Evolutionary conservation across 2,113 vertebrate genomes (phyloP).

Genomic region (Silurus asotus): DNA sequence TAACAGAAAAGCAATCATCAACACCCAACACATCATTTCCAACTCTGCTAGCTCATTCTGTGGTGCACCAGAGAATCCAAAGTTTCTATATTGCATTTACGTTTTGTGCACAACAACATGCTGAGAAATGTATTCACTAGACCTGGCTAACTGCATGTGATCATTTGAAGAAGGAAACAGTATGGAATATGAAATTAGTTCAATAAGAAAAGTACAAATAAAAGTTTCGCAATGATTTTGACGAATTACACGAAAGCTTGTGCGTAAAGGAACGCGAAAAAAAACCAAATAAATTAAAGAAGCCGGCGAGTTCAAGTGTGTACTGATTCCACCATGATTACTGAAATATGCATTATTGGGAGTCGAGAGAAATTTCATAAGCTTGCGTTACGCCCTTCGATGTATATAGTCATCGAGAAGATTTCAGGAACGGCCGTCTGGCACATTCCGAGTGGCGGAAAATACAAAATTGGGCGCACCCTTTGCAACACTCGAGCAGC

Average conservation of each 20-base stretch:
- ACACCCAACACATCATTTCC: constrained; percentile 38
- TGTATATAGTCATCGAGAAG: constrained; percentile 5
- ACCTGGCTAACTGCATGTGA: constrained; percentile 19
- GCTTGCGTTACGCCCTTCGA: constrained; percentile 3
- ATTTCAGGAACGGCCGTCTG: neutral
- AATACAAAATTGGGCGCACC: constrained; percentile 10
- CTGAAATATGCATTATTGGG: constrained; percentile 51
- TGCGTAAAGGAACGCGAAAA: constrained; percentile 40
- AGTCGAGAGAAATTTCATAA: constrained; percentile 29
- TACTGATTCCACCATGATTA: constrained; percentile 34
- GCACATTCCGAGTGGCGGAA: constrained; percentile 2
- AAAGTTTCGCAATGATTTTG: constrained; percentile 44
- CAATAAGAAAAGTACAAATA: constrained; percentile 42
- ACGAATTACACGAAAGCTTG: neutral
- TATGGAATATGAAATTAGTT: constrained; percentile 24
- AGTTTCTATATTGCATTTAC: constrained; percentile 17
- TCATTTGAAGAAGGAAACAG: constrained; percentile 5
- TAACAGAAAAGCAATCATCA: constrained; percentile 39
- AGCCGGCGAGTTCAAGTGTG: constrained; percentile 12
- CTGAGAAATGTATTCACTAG: constrained; percentile 28
- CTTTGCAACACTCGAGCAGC: constrained; percentile 35
- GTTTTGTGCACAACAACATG: neutral
- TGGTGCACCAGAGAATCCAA: neutral
- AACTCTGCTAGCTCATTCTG: constrained; percentile 18
- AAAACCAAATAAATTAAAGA: constrained; percentile 51